Evolutionary conservation across 2,888 invertebrate species (phyloP), one percentile per base, ranked within the genome.

Genomic region (Acrobasis repandana): DNA sequence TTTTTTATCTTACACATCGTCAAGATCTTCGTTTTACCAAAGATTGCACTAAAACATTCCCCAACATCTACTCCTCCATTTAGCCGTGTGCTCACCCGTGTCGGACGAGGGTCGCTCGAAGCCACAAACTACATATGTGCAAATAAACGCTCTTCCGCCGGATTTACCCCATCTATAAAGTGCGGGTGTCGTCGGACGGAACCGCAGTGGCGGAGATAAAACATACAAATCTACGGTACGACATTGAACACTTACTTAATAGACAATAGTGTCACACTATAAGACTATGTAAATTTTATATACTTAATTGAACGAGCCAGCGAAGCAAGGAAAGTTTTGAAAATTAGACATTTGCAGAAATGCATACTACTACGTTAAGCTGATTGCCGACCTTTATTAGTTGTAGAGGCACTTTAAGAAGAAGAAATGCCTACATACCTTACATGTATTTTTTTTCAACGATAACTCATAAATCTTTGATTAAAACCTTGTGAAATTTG

Each of bases 81-180:
- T 54, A 38, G 54, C 9, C 1, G 54, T 38, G 54, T 18, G 38
- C 20, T 54, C 54, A 38, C 11, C 38, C 54, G 54, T 54, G 54
- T 38, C 54, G 38, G 54, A 52, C 54, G 43, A 38, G 54, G 54
- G 54, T 54, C 43, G 10, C 51, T 15, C 34, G 38, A 36, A 52
- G 52, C 54, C 54, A 43, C 54, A 54, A 54, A 54, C 54, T 54
- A 54, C 54, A 38, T 38, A 54, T 54, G 54, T 54, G 54, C 54
- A 54, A 54, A 54, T 54, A 54, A 54, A 54, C 54, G 54, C 38
- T 38, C 38, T 54, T 54, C 54, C 54, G 43, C n/a, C 11, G 54
- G 54, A 54, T 54, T 54, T 54, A 54, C 38, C 54, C 54, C 36
- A 18, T 38, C 38, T 38, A 54, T 54, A 54, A 54, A 54, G 38